Evolutionary conservation across 2,797 vertebrate genomes (phyloP), one percentile per base, ranked within the genome.

Genomic region (Sphenodon punctatus): DNA sequence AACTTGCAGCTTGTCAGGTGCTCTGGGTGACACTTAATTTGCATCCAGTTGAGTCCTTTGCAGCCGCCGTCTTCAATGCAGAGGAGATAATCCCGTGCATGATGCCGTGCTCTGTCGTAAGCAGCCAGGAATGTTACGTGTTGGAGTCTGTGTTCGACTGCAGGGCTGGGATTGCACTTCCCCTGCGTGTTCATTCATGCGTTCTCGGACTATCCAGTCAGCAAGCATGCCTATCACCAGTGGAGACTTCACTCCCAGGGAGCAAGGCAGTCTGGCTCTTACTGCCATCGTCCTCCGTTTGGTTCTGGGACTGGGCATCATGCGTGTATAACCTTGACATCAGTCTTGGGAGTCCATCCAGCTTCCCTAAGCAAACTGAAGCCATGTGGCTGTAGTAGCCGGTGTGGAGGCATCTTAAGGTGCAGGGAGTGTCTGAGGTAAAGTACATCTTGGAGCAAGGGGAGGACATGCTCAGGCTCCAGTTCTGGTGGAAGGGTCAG

Each of bases 401-500:
- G 6, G 34, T 34, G n/a, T n/a, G n/a, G n/a, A n/a, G n/a, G n/a
- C n/a, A n/a, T n/a, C n/a, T n/a, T n/a, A n/a, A 4, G 10, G 17
- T 8, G 16, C 8, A 22, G 30, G 36, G 32, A 38, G 17, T 3
- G 8, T 8, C 19, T 20, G 41, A 30, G 4, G 13, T 34, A n/a
- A n/a, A n/a, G 9, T 25, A 25, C 34, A 22, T 20, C 7, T 7
- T 45, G 48, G 36, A 39, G 36, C n/a, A 5, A 14, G 12, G 14
- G 22, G 20, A 25, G 27, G 19, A 23, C 1, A 4, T 17, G 7
- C 36, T 38, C 13, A 25, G 59, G 14, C 23, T 41, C 23, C 59
- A 8, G n/a, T 80, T 48, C 76, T 84, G 68, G 27, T 53, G 72
- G 67, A 58, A 67, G 49, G 45, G 58, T 27, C 77, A 69, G 81